Base-by-base conservation (phyloP, 2,888 invertebrate genomes). In the Euplexia lucipara region DNA sequence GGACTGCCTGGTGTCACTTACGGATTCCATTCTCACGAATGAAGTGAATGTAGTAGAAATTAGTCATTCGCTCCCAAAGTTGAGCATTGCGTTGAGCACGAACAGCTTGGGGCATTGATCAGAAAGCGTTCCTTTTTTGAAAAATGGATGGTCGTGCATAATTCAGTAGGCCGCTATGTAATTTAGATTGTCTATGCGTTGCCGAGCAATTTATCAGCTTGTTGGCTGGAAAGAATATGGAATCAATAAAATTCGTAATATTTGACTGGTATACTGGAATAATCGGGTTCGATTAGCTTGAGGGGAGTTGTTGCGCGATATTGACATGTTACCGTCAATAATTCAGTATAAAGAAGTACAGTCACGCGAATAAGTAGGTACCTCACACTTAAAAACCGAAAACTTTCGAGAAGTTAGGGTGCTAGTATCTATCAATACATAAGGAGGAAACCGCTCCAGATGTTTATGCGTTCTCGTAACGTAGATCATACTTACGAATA, bases 21-120 rank as follows among this genome's bases (percentile, higher is more conserved):
- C 80, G 82, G 79, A 88, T 90, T 85, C 86, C 85, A 80, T 88
- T 89, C 88, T 87, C 89, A 89, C 88, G 88, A 83, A 78, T 73
- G 73, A 66, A 78, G 74, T 77, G 72, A 79, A 79, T 72, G 73
- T 79, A 56, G 73, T 77, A 54, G 63, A 70, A 71, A 82, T 75
- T 66, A 74, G 75, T 78, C 69, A 75, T 76, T 74, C 57, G 70
- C 63, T 79, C 71, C 58, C 58, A 58, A 70, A 74, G 73, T 69
- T 70, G 60, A 63, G 64, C 58, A 65, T 71, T 53, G 64, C 62
- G 69, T 65, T 68, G 69, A 49, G 26, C 81, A 80, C 76, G 83
- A 83, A 74, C 16, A 20, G 74, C 82, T 47, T 7, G 20, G 3
- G 69, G 82, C 82, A 47, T 60, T 71, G 70, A 79, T 83, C 68